Evolutionary conservation across 2,888 invertebrate genomes (phyloP).

Genomic region (Lithophane ornitopus): DNA sequence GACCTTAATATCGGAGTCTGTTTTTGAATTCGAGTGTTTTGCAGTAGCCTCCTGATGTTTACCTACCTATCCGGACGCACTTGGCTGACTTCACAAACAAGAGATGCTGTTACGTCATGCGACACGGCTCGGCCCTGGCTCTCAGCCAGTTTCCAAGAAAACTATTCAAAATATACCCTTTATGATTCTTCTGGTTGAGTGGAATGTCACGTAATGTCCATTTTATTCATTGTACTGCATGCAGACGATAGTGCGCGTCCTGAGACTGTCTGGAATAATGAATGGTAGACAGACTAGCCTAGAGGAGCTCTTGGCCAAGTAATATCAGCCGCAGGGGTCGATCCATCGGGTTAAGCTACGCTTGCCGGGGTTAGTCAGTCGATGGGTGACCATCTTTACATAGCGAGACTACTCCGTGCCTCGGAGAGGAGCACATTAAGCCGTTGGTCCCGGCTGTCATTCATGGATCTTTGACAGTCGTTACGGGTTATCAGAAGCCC

Average conservation of each 20-base stretch:
- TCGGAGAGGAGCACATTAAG: no score
- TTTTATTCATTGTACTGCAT: slow-evolving; percentile 58
- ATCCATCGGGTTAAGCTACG: no score
- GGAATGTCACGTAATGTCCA: slow-evolving; percentile 46
- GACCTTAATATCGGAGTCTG: slow-evolving; percentile 36
- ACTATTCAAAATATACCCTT: slow-evolving; percentile 53
- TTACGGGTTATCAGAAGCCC: no score
- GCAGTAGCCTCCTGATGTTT: slow-evolving; percentile 34
- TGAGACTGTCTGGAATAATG: slow-evolving; percentile 29
- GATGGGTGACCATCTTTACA: no score
- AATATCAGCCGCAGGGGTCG: no score
- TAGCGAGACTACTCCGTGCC: no score
- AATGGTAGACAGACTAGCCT: not conserved
- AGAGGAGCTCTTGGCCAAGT: no score
- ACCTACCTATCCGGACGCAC: slow-evolving; percentile 41
- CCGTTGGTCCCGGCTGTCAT: no score
- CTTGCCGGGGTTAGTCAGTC: no score
- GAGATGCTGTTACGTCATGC: slow-evolving; percentile 37
- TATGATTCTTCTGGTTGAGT: slow-evolving; percentile 48
- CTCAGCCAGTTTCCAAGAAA: slow-evolving; percentile 50
- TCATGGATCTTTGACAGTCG: no score
- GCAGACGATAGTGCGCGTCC: slow-evolving; percentile 42
- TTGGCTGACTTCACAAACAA: slow-evolving; percentile 54
- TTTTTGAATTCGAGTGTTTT: slow-evolving; percentile 51
- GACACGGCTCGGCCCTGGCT: slow-evolving; percentile 36